Percentiles rank a stretch among this genome's conserved stretches.
These are phyloP conservation scores for Eupelmus urozonus DNA, from an alignment of 2,888 invertebrate species.

Conservation along the genomic window DNA sequence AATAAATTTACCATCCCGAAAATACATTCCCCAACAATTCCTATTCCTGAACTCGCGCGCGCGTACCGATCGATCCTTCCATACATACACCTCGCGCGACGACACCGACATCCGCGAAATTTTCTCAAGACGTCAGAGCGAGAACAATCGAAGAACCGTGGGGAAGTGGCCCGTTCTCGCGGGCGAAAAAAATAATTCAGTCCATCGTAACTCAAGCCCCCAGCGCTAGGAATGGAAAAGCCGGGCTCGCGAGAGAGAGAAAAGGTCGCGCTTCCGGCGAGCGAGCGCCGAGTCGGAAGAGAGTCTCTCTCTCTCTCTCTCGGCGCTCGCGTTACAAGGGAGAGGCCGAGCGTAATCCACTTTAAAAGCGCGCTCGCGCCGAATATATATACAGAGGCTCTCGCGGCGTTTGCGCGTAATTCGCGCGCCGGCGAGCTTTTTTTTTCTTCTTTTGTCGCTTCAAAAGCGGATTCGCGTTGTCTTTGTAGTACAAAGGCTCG, in stretches of 20 bases:
- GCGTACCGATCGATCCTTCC: too few species aligned
- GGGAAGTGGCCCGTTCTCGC: neutral
- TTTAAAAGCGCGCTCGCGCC: conserved; percentile 23
- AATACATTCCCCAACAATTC: too few species aligned
- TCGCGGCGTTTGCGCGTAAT: neutral
- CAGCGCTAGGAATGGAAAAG: neutral
- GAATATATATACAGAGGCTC: too few species aligned
- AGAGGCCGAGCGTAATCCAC: conserved; percentile 13
- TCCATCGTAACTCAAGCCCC: neutral
- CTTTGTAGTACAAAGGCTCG: too few species aligned
- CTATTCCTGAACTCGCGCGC: too few species aligned
- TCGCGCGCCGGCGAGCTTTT: neutral
- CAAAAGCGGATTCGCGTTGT: neutral
- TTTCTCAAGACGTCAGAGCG: too few species aligned
- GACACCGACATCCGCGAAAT: too few species aligned
- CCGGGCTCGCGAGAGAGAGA: neutral
- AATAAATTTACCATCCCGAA: too few species aligned
- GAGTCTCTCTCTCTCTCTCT: too few species aligned
- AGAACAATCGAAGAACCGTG: neutral
- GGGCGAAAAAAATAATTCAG: conserved; percentile 19
- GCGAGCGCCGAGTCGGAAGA: conserved; percentile 7
- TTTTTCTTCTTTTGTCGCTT: neutral
- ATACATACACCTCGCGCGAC: too few species aligned
- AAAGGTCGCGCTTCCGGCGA: conserved; percentile 21
- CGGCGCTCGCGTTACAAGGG: conserved; percentile 20